Percentiles rank a stretch among this genome's conserved stretches.
Conservation (phyloP, 1,140 invertebrate species). For the Drosophila tropicalis region DNA sequence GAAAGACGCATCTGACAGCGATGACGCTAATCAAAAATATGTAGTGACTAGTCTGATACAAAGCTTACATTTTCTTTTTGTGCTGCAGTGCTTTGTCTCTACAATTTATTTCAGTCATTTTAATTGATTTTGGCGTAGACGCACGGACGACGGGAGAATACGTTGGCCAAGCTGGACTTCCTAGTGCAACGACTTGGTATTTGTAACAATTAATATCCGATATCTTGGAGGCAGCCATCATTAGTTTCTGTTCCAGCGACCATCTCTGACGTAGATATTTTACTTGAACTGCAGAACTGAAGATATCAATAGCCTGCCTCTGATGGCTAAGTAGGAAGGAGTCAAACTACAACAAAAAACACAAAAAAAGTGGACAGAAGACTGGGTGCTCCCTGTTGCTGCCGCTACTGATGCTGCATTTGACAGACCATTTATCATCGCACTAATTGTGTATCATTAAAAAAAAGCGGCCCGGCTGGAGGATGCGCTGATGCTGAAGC, state of each 20-base stretch:
- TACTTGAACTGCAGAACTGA: constrained; percentile 58
- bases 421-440: constrained; percentile 83
- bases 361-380: constrained; percentile 21
- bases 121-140: constrained; percentile 66
- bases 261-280: constrained; percentile 51
- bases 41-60: constrained; percentile 34
- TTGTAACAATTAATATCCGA: constrained; percentile 81
- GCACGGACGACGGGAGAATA: neutral
- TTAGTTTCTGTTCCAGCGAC: constrained; percentile 57
- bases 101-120: constrained; percentile 77
- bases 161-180: constrained; percentile 17
- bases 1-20: neutral
- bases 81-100: constrained; percentile 53
- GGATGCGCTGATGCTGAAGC: constrained; percentile 25
- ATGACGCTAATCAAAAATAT: constrained; percentile 65
- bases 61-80: constrained; percentile 17
- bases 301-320: constrained; percentile 58
- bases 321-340: constrained; percentile 34
- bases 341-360: constrained; percentile 22
- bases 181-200: constrained; percentile 62
- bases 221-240: constrained; percentile 66
- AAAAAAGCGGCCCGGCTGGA: constrained; percentile 48
- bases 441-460: constrained; percentile 83
- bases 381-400: constrained; percentile 30
- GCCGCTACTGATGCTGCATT: constrained; percentile 71